Evolutionary conservation across 1,140 invertebrate species (phyloP).

Genomic region (Apis dorsata): DNA sequence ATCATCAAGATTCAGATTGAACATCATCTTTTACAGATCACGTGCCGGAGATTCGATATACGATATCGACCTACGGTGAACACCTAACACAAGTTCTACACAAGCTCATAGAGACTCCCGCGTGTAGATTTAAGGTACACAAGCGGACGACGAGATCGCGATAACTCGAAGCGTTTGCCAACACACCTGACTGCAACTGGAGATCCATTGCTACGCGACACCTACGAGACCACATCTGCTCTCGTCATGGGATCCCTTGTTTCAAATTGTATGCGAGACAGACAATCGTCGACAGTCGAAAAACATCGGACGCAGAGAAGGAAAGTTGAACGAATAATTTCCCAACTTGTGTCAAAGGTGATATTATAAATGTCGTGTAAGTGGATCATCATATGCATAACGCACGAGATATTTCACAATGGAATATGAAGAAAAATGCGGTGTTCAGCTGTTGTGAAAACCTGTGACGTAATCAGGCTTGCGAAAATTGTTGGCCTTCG

Average conservation of each 20-base stretch:
- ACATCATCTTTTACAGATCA: not conserved
- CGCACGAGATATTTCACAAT: not conserved
- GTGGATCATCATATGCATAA: not conserved
- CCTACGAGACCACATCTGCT: slow-evolving; percentile 56
- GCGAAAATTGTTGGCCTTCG: slow-evolving; percentile 39
- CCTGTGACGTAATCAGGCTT: slow-evolving; percentile 11
- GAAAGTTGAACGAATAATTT: not conserved
- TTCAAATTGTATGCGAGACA: slow-evolving; percentile 5
- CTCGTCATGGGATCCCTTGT: slow-evolving; percentile 48
- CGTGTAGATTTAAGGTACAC: slow-evolving; percentile 3
- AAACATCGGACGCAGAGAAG: not conserved
- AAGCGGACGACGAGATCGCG: slow-evolving; percentile 55
- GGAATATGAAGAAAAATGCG: not conserved
- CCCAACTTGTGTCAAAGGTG: not conserved
- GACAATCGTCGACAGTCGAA: not conserved
- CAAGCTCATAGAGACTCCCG: not conserved
- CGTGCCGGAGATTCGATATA: slow-evolving; percentile 4
- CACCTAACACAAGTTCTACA: not conserved
- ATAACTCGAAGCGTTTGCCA: slow-evolving; percentile 55
- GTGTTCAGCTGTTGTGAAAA: not conserved
- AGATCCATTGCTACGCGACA: slow-evolving; percentile 62
- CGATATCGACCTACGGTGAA: slow-evolving; percentile 19
- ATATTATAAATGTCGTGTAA: no score
- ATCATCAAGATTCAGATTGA: not conserved
- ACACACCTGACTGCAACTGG: slow-evolving; percentile 71